phyloP scores from a whole-genome alignment of 2,888 invertebrate species.

The Ischnura elegans region DNA sequence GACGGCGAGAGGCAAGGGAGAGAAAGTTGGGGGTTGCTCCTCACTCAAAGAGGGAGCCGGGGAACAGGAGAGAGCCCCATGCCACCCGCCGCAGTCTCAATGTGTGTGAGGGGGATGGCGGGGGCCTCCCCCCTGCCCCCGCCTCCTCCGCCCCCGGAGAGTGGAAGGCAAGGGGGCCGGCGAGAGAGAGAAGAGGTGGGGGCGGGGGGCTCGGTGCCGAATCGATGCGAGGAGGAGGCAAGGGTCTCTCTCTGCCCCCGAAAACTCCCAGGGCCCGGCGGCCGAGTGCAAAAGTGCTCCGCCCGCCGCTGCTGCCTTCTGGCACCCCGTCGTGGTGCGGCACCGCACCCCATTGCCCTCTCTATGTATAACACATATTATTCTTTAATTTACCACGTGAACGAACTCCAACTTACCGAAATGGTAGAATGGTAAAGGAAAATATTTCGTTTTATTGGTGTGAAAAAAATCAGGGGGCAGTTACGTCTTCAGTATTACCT shows the following conservation, averaged over 20 bases:
- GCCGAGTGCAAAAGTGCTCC: conserved; percentile 23
- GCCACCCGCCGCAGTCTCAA: not conserved
- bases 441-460: no score
- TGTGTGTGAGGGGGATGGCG: not conserved
- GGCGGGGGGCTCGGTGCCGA: not conserved
- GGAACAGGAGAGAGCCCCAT: not conserved
- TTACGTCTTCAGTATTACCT: no score
- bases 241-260: not conserved
- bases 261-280: conserved; percentile 37
- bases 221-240: conserved; percentile 26
- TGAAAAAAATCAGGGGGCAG: no score
- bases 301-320: conserved; percentile 3
- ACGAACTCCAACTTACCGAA: no score
- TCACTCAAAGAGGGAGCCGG: not conserved
- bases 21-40: not conserved
- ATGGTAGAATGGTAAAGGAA: no score
- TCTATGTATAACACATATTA: no score
- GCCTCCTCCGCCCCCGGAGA: no score
- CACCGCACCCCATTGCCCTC: not conserved
- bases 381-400: no score
- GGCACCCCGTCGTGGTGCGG: conserved; percentile 11
- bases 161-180: no score
- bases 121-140: no score
- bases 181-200: not conserved
- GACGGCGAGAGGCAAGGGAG: not conserved